phyloP scores from a whole-genome alignment of 2,888 invertebrate genomes.

The Rutpela maculata region DNA sequence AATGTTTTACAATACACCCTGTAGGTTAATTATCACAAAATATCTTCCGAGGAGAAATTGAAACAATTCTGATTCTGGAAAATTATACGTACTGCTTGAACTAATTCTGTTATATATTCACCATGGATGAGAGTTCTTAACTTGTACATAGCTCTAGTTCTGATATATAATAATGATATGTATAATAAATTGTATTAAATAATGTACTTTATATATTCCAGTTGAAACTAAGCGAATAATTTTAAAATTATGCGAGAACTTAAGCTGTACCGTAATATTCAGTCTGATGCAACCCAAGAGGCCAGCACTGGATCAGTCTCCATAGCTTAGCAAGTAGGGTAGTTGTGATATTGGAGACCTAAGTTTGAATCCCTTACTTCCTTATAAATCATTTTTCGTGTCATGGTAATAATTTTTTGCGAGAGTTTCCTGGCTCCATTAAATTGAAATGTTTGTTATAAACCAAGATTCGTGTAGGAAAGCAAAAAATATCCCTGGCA shows the following conservation, averaged over 20 bases:
- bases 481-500: slow-evolving; percentile 37
- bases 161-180: slow-evolving; percentile 23
- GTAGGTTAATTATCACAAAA: slow-evolving; percentile 38
- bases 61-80: slow-evolving; percentile 5
- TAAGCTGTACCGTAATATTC: not conserved
- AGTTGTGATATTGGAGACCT: not conserved
- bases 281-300: not conserved
- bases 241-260: not conserved
- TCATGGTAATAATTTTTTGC: not conserved
- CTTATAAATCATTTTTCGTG: slow-evolving; percentile 1
- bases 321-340: not conserved
- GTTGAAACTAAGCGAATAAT: not conserved
- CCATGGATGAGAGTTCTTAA: not conserved
- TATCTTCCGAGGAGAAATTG: slow-evolving; percentile 10
- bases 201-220: not conserved
- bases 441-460: not conserved
- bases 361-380: not conserved
- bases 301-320: not conserved
- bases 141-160: not conserved
- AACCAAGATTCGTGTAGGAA: not conserved
- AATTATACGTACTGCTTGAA: not conserved
- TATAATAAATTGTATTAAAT: slow-evolving; percentile 1
- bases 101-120: not conserved
- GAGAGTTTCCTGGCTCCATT: not conserved
- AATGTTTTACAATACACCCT: slow-evolving; percentile 29